Base-by-base conservation (phyloP, 2,888 invertebrate species). In the Glaucopsyche alexis region DNA sequence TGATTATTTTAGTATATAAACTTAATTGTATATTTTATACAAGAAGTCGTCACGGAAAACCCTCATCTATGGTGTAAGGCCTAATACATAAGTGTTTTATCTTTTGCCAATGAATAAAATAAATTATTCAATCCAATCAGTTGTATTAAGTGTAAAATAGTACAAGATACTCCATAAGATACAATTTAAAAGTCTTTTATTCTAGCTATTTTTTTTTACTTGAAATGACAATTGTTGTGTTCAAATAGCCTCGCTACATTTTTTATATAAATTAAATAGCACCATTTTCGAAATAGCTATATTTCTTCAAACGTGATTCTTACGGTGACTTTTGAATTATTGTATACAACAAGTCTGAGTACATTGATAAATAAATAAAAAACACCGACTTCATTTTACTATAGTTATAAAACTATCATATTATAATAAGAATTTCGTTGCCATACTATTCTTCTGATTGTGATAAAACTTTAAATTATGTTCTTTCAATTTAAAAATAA, bases 1-100 rank as follows among this genome's bases (percentile, higher is more conserved):
- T 92, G 91, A 92, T 92, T 92, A 91, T 87, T 90, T 91, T 88
- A 77, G 89, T 72, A 66, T 90, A 87, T 85, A 83, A 85, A 87
- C 85, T 81, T 83, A 84, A 85, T 81, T 86, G 85, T 88, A 87
- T 89, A 87, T 88, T 87, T 86, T 87, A 84, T 87, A 88, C 86
- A 82, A 85, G 84, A 74, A 80, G 78, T 76, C 78, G 87, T 88
- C 88, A 89, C 89, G 83, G 77, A 82, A 82, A 84, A 82, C 84
- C 88, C 91, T 91, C 91, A 88, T 90, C 91, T 91, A 91, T 91
- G 89, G 89, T 83, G 79, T 79, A 76, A 71, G 77, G 76, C 77
- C 76, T 77, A 77, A 72, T 6, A 71, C 40, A 42, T 19, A 8
- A 16, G 52, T 40, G 16, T 40, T 55, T n/a, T 13, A 40, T 42